A percentile compares a stretch with the other conserved stretches of the same genome.
Conservation (phyloP, 2,113 vertebrate genomes). For the Neogobius melanostomus region DNA sequence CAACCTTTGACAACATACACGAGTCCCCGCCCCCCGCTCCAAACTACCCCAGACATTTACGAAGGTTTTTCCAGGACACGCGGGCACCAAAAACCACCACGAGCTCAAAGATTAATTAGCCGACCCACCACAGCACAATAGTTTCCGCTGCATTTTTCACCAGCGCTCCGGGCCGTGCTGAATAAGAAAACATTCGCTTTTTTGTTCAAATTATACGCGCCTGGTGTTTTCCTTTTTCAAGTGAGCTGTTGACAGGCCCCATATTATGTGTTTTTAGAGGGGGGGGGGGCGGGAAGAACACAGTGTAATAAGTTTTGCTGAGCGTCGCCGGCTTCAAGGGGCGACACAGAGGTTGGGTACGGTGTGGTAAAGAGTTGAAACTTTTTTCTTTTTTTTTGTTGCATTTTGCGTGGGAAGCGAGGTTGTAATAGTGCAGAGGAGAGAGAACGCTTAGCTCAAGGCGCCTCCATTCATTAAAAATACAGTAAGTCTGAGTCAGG, state of each 20-base stretch:
- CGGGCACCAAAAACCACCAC: not conserved
- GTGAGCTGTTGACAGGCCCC: conserved; percentile 26
- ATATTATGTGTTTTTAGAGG: conserved; percentile 23
- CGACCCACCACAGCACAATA: conserved; percentile 21
- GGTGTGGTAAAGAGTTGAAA: not conserved
- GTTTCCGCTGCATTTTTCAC: conserved; percentile 31
- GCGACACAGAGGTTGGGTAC: conserved; percentile 22
- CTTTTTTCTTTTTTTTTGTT: not conserved
- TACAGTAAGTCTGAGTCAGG: conserved; percentile 55
- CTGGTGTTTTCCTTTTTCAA: conserved; percentile 19
- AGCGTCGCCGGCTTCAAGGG: conserved; percentile 19
- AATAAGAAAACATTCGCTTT: conserved; percentile 49
- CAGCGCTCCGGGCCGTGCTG: conserved; percentile 38
- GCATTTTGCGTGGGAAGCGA: not conserved
- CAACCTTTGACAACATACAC: no score
- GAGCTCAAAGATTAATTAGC: conserved; percentile 45
- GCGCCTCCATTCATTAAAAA: conserved; percentile 70
- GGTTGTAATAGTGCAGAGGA: conserved; percentile 62
- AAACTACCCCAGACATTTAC: no score
- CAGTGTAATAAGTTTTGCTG: conserved; percentile 15
- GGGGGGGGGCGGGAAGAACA: conserved; percentile 44
- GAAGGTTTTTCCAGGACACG: not conserved
- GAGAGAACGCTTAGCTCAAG: conserved; percentile 56
- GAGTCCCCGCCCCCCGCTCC: no score
- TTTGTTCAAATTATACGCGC: conserved; percentile 48